These are phyloP conservation scores for Tichodroma muraria DNA, from an alignment of 2,113 vertebrate species.

Conservation along the genomic window DNA sequence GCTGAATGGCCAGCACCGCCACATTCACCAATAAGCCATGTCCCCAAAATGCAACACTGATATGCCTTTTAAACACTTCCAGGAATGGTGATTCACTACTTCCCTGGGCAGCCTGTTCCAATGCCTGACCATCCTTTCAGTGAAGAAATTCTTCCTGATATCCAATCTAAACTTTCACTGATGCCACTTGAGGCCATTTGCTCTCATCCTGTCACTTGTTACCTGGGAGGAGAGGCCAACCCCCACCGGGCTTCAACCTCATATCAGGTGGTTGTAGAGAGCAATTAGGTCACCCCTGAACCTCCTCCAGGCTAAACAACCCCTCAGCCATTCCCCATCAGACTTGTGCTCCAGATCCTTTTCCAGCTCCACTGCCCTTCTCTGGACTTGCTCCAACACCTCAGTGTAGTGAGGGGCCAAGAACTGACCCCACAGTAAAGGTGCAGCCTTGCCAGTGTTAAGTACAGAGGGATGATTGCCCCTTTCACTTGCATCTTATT, in stretches of 20 bases:
- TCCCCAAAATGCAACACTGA: neutral
- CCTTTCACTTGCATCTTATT: neutral
- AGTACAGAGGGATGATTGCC: neutral
- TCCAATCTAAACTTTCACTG: neutral
- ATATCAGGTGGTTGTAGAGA: neutral
- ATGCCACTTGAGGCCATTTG: neutral
- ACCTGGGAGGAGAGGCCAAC: neutral
- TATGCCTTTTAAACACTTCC: neutral
- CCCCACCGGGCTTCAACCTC: neutral
- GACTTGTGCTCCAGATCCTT: neutral
- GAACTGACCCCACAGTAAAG: neutral
- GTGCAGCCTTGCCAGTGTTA: neutral
- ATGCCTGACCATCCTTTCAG: neutral
- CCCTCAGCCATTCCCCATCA: neutral
- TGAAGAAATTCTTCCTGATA: neutral
- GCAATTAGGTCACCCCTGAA: neutral
- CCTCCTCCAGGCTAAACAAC: neutral
- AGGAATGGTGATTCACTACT: neutral
- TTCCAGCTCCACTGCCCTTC: neutral
- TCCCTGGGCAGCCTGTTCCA: neutral
- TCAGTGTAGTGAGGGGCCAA: neutral
- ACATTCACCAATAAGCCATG: neutral
- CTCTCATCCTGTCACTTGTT: neutral
- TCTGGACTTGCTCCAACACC: neutral
- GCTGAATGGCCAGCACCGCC: neutral